phyloP scores from a whole-genome alignment of 1,140 invertebrate genomes.

The Magallana ariakensis region DNA sequence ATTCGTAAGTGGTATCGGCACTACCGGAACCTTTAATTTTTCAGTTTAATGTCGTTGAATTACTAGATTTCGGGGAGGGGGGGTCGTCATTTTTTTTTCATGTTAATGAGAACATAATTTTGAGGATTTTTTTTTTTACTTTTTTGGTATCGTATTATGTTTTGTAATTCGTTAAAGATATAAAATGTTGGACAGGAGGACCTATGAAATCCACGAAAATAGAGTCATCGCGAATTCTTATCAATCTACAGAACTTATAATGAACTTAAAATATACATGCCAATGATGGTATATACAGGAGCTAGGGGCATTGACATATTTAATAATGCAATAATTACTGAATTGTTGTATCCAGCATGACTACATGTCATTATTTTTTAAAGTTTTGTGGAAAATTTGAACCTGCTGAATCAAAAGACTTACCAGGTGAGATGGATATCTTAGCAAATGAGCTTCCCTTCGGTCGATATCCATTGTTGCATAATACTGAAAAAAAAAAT shows the following conservation, averaged over 20 bases:
- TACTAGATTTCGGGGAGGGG: neutral
- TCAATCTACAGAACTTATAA: neutral
- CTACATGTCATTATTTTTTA: no score
- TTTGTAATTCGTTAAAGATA: neutral
- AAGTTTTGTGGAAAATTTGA: no score
- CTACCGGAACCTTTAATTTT: no score
- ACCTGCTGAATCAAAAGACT: neutral
- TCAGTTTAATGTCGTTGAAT: neutral
- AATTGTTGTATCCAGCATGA: no score
- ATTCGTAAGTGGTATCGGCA: no score
- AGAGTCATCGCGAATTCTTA: neutral
- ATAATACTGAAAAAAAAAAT: neutral
- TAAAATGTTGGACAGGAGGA: neutral
- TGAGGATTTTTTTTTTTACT: no score
- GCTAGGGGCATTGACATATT: neutral
- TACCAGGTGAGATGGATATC: slow-evolving; percentile 15
- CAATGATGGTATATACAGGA: neutral
- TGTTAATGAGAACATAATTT: neutral
- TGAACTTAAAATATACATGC: neutral
- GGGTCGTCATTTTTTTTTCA: neutral
- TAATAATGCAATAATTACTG: no score
- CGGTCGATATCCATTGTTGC: neutral
- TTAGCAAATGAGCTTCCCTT: neutral
- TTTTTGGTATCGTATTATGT: neutral
- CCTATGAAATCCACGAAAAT: no score